phyloP scores from a whole-genome alignment of 2,888 invertebrate species.

The Zonitis immaculata region DNA sequence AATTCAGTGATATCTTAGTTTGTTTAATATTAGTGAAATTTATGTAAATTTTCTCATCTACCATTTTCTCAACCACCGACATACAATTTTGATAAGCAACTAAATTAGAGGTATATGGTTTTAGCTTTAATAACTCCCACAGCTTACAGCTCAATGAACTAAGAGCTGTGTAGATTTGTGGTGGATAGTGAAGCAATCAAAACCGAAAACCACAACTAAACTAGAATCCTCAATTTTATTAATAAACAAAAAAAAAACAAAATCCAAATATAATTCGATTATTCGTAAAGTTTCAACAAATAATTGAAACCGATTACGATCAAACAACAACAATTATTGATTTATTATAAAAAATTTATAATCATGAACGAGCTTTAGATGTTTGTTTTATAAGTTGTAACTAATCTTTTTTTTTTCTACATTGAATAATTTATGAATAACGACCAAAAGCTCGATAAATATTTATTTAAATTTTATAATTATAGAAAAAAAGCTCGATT shows the following conservation, averaged over 20 bases:
- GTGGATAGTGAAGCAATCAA: not conserved
- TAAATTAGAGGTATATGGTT: not conserved
- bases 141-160: not conserved
- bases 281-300: not conserved
- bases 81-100: not conserved
- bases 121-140: not conserved
- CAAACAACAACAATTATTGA: not conserved
- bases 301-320: not conserved
- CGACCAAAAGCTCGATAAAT: too few relatives aligned
- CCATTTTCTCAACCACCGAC: too few relatives aligned
- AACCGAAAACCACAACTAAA: too few relatives aligned
- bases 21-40: not conserved
- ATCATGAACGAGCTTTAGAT: not conserved
- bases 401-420: too few relatives aligned
- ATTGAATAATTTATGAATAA: too few relatives aligned
- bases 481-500: too few relatives aligned
- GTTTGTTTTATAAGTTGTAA: not conserved
- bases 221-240: too few relatives aligned
- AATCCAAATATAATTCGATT: too few relatives aligned
- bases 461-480: too few relatives aligned
- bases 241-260: too few relatives aligned
- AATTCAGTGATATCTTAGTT: too few relatives aligned
- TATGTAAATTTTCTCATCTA: slow-evolving; percentile 1
- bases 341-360: not conserved
- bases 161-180: not conserved